These are phyloP conservation scores for Hippocampus abdominalis DNA, from an alignment of 2,113 vertebrate species.

Conservation along the genomic window DNA sequence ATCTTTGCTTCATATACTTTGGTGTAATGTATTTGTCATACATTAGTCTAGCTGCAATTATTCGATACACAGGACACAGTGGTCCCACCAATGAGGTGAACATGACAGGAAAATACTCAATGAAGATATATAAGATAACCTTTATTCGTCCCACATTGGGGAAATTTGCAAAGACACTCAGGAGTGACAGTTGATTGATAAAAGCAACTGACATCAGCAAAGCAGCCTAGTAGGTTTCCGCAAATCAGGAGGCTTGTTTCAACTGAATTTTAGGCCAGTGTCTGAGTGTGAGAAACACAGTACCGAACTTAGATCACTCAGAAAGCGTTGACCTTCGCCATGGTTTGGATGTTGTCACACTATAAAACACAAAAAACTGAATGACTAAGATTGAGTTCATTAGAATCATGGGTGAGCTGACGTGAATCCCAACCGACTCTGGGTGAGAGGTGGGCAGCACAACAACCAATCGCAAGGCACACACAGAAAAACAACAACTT, in stretches of 20 bases:
- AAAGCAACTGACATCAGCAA: constrained; percentile 3
- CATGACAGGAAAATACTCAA: neutral
- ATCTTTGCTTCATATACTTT: neutral
- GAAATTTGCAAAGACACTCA: no score
- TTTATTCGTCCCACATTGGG: no score
- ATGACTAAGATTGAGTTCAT: neutral
- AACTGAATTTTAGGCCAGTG: neutral
- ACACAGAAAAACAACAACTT: neutral
- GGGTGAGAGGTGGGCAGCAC: neutral
- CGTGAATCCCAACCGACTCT: neutral
- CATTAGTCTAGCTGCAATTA: neutral
- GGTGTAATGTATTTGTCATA: neutral
- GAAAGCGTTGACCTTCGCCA: neutral
- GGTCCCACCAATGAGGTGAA: neutral
- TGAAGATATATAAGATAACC: no score
- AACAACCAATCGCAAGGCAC: neutral
- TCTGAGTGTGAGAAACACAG: neutral
- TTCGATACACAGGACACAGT: neutral
- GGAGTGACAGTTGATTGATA: constrained; percentile 2
- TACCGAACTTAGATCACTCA: neutral
- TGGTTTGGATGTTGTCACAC: neutral
- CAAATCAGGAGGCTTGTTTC: neutral
- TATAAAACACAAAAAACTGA: neutral
- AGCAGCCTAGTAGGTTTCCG: neutral
- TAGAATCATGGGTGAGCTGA: neutral